A percentile compares a stretch with the other conserved stretches of the same genome.
These are phyloP conservation scores for Folsomia candida DNA, from an alignment of 2,888 invertebrate species.

Conservation along the genomic window DNA sequence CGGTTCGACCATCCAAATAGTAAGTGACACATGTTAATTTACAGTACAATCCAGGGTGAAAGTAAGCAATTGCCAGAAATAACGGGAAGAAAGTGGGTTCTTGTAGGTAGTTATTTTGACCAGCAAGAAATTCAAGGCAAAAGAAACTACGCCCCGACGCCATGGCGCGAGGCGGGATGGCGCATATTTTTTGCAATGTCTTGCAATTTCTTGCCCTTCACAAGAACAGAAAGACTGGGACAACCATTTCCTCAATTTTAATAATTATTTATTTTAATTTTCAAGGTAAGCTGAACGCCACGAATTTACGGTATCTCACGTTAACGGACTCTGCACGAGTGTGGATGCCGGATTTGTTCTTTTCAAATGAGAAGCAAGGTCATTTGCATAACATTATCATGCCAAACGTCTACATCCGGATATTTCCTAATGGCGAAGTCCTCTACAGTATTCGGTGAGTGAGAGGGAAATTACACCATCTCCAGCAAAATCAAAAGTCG, in stretches of 20 bases:
- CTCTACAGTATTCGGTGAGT: slow-evolving; percentile 86
- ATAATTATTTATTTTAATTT: background rate
- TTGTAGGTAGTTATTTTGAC: too few relatives aligned
- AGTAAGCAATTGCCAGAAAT: background rate
- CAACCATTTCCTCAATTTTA: too few relatives aligned
- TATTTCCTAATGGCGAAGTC: slow-evolving; percentile 91
- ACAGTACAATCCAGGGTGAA: background rate
- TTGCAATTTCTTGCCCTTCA: too few relatives aligned
- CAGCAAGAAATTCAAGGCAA: too few relatives aligned
- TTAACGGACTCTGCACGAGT: slow-evolving; percentile 91
- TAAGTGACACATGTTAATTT: too few relatives aligned
- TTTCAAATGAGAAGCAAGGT: slow-evolving; percentile 96
- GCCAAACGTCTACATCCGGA: slow-evolving; percentile 95
- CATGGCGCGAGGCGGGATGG: too few relatives aligned
- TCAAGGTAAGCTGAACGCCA: slow-evolving; percentile 56
- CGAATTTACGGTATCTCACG: slow-evolving; percentile 84
- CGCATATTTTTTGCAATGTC: too few relatives aligned
- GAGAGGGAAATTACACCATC: too few relatives aligned
- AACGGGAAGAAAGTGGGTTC: too few relatives aligned
- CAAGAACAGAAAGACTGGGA: too few relatives aligned
- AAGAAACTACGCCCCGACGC: too few relatives aligned
- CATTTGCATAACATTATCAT: slow-evolving; percentile 96
- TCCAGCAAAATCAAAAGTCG: too few relatives aligned
- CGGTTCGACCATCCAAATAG: slow-evolving; percentile 72
- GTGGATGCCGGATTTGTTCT: slow-evolving; percentile 98